A percentile compares a stretch with the other conserved stretches of the same genome.
These are phyloP conservation scores for Drosophila mayri DNA, from an alignment of 1,140 invertebrate species.

Conservation along the genomic window DNA sequence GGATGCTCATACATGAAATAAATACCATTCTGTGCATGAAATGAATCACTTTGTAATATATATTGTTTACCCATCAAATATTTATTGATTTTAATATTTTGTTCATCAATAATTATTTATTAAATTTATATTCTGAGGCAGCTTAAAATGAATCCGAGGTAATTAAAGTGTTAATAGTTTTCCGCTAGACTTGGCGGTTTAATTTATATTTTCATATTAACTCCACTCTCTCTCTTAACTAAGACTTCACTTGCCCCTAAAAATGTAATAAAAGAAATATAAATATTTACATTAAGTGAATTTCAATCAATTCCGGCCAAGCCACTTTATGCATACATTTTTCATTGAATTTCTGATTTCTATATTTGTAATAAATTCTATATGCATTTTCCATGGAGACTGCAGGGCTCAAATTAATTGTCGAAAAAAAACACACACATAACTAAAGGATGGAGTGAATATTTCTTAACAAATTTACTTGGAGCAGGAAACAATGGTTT, in stretches of 20 bases:
- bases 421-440: neutral
- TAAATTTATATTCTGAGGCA: neutral
- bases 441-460: neutral
- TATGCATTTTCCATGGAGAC: constrained; percentile 17
- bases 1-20: neutral
- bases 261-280: constrained; percentile 1
- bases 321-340: constrained; percentile 49
- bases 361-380: constrained; percentile 29
- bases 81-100: neutral
- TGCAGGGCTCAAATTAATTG: constrained; percentile 41
- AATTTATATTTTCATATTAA: neutral
- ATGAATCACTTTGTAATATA: constrained; percentile 16
- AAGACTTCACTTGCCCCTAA: neutral
- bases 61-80: constrained; percentile 26
- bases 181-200: neutral
- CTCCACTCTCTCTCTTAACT: neutral
- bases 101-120: neutral
- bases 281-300: constrained; percentile 20
- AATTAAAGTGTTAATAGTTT: neutral
- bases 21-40: constrained; percentile 9
- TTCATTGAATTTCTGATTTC: constrained; percentile 42
- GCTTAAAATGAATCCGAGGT: neutral
- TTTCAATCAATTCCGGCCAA: constrained; percentile 35
- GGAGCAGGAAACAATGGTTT: constrained; percentile 23
- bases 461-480: constrained; percentile 31